These are phyloP conservation scores for Notarius quadriscutis DNA, from an alignment of 2,113 vertebrate genomes.

Conservation along the genomic window DNA sequence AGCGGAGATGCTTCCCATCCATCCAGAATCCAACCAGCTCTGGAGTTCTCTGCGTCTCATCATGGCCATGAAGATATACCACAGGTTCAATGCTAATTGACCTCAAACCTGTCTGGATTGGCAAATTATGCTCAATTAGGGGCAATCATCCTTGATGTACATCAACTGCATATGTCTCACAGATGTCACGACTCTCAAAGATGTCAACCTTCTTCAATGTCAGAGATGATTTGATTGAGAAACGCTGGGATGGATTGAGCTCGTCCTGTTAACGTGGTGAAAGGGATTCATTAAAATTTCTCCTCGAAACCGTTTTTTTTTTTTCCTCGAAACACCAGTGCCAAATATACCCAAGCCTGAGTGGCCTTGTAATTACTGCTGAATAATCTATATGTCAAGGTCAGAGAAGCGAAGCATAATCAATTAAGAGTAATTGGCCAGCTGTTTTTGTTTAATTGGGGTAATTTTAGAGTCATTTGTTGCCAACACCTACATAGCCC, in stretches of 20 bases:
- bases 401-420: slow-evolving; percentile 46
- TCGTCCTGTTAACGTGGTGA: not conserved
- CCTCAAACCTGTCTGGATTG: slow-evolving; percentile 35
- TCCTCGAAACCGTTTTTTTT: not conserved
- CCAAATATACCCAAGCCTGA: slow-evolving; percentile 31
- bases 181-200: slow-evolving; percentile 39
- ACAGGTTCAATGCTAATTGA: slow-evolving; percentile 39
- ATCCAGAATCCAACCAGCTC: not conserved
- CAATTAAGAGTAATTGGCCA: slow-evolving; percentile 58
- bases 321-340: slow-evolving; percentile 11
- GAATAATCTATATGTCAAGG: slow-evolving; percentile 50
- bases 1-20: not conserved
- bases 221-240: slow-evolving; percentile 25
- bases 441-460: slow-evolving; percentile 56
- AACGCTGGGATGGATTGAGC: not conserved
- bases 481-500: slow-evolving; percentile 53
- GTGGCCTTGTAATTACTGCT: slow-evolving; percentile 46
- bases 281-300: slow-evolving; percentile 18
- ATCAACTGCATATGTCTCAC: slow-evolving; percentile 42
- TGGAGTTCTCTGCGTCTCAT: not conserved
- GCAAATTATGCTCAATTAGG: slow-evolving; percentile 48
- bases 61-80: not conserved
- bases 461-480: slow-evolving; percentile 57
- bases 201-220: slow-evolving; percentile 24
- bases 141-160: slow-evolving; percentile 43